These are phyloP conservation scores for Lasiurus cinereus DNA, from an alignment of 2,113 vertebrate species.

Conservation along the genomic window DNA sequence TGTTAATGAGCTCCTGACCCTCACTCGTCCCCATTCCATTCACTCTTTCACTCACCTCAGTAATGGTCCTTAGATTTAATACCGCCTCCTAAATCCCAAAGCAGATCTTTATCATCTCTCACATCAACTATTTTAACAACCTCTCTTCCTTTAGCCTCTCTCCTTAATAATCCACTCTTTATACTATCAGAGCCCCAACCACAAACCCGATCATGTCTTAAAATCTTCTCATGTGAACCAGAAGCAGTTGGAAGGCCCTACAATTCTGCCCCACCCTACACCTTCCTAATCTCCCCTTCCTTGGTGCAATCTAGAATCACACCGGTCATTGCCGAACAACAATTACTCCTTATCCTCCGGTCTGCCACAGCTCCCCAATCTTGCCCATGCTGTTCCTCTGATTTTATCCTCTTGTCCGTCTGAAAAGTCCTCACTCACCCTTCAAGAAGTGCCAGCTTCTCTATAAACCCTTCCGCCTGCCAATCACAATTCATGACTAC, in stretches of 20 bases:
- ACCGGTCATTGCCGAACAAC: neutral
- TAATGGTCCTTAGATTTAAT: neutral
- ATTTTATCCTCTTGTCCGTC: neutral
- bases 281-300: neutral
- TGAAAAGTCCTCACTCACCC: neutral
- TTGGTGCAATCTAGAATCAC: neutral
- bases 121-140: neutral
- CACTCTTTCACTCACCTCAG: neutral
- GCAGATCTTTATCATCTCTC: neutral
- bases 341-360: fast-evolving
- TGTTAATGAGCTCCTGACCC: neutral
- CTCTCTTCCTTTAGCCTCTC: neutral
- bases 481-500: neutral
- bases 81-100: neutral
- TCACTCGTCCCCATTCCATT: too few species aligned
- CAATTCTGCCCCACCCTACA: neutral
- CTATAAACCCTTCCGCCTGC: neutral
- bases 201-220: neutral
- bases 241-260: neutral
- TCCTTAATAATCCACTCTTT: neutral
- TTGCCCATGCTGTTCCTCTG: neutral
- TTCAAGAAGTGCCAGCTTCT: neutral
- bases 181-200: neutral
- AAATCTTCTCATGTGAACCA: neutral
- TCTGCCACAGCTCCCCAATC: neutral